phyloP scores from a whole-genome alignment of 2,888 invertebrate genomes.

The Polydesmus complanatus region DNA sequence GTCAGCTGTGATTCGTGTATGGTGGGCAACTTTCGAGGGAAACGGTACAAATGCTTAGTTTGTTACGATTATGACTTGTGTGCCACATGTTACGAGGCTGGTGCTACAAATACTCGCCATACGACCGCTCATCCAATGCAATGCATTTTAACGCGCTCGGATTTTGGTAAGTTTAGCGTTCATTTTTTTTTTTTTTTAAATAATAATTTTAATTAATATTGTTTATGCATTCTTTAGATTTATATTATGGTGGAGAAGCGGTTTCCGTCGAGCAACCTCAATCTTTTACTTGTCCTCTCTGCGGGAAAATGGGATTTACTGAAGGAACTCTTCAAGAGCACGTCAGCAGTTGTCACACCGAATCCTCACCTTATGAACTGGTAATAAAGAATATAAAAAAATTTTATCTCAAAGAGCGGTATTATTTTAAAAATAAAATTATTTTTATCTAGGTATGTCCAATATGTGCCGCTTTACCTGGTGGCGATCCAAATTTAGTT shows the following conservation, averaged over 20 bases:
- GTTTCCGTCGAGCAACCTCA: conserved; percentile 75
- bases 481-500: conserved; percentile 93
- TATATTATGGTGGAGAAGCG: conserved; percentile 91
- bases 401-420: neutral
- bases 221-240: conserved; percentile 44
- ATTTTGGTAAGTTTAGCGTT: conserved; percentile 56
- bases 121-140: conserved; percentile 97
- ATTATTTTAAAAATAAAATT: neutral
- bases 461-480: conserved; percentile 88
- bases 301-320: conserved; percentile 90
- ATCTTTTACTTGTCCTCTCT: conserved; percentile 95
- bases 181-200: conserved; percentile 22
- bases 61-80: conserved; percentile 99
- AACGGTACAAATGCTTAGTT: conserved; percentile 95
- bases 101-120: conserved; percentile 80
- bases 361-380: conserved; percentile 71
- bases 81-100: conserved; percentile 86
- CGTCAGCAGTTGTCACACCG: conserved; percentile 56
- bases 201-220: conserved; percentile 24
- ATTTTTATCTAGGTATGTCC: conserved; percentile 68
- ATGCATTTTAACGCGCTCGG: conserved; percentile 90
- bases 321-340: conserved; percentile 62
- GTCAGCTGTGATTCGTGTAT: conserved; percentile 99
- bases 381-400: conserved; percentile 36
- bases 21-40: conserved; percentile 92